A percentile compares a stretch with the other conserved stretches of the same genome.
Conservation (phyloP, 2,113 vertebrate genomes). For the Tetrao urogallus region DNA sequence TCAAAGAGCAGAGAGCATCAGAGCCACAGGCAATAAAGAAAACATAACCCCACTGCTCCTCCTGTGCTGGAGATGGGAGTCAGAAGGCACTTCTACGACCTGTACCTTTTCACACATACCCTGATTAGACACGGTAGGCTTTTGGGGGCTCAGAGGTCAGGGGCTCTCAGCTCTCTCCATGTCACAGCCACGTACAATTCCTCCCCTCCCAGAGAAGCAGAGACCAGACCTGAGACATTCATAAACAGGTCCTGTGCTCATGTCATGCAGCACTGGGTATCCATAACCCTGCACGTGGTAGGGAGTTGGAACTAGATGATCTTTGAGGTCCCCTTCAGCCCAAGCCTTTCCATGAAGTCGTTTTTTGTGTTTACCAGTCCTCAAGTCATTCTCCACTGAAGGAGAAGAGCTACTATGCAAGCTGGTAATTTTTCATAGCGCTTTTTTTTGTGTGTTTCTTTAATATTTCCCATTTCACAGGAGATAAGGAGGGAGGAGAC, state of each 20-base stretch:
- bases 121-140: slow-evolving; percentile 24
- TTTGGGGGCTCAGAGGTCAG: neutral
- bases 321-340: too few species aligned
- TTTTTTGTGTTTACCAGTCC: neutral
- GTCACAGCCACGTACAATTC: neutral
- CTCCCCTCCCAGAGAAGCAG: neutral
- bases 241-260: neutral
- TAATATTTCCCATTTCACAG: accelerated
- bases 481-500: neutral
- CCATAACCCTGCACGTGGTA: too few species aligned
- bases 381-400: neutral
- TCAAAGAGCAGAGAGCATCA: slow-evolving; percentile 31
- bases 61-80: neutral
- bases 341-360: too few species aligned
- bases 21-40: slow-evolving; percentile 50
- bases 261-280: neutral
- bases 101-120: neutral
- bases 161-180: neutral
- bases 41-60: slow-evolving; percentile 14
- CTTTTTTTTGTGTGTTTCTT: neutral
- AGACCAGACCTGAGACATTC: neutral
- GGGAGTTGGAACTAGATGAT: too few species aligned
- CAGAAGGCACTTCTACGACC: neutral
- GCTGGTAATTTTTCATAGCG: accelerated
- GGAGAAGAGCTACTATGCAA: neutral